A percentile compares a stretch with the other conserved stretches of the same genome.
These are phyloP conservation scores for Catharus minimus DNA, from an alignment of 2,113 vertebrate species.

Conservation along the genomic window DNA sequence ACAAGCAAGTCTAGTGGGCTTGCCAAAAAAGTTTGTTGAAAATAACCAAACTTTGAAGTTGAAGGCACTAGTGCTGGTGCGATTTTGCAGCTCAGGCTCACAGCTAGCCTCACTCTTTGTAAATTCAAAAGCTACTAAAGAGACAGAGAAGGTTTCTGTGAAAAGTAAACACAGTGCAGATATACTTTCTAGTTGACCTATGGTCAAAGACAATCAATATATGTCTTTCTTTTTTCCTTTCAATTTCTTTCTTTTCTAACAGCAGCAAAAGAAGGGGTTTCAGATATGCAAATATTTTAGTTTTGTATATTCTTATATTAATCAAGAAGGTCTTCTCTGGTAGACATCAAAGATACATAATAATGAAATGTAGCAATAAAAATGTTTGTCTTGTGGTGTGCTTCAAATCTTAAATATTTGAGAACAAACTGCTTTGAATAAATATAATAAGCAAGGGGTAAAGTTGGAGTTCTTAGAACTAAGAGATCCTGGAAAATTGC, in stretches of 20 bases:
- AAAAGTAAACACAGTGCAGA: not conserved
- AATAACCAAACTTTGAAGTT: conserved; percentile 4
- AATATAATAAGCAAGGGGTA: not conserved
- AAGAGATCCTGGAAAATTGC: not conserved
- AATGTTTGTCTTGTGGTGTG: not conserved
- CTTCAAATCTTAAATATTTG: not conserved
- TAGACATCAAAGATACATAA: not conserved
- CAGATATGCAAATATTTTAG: not conserved
- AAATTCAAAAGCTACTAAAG: conserved; percentile 8
- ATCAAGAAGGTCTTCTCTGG: not conserved
- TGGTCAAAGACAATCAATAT: not conserved
- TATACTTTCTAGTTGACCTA: not conserved
- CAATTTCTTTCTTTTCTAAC: not conserved
- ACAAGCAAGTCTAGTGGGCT: not conserved
- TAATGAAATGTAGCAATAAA: not conserved
- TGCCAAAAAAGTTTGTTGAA: not conserved
- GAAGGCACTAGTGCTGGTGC: not conserved
- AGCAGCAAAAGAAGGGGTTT: not conserved
- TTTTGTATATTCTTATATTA: not conserved
- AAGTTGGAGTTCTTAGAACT: not conserved
- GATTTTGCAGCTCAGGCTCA: conserved; percentile 10
- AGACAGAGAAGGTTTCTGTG: not conserved
- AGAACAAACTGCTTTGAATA: not conserved
- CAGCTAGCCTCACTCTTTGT: not conserved
- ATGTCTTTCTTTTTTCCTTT: not conserved